Evolutionary conservation across 2,888 invertebrate species (phyloP).

Genomic region (Pediacus dermestoides): DNA sequence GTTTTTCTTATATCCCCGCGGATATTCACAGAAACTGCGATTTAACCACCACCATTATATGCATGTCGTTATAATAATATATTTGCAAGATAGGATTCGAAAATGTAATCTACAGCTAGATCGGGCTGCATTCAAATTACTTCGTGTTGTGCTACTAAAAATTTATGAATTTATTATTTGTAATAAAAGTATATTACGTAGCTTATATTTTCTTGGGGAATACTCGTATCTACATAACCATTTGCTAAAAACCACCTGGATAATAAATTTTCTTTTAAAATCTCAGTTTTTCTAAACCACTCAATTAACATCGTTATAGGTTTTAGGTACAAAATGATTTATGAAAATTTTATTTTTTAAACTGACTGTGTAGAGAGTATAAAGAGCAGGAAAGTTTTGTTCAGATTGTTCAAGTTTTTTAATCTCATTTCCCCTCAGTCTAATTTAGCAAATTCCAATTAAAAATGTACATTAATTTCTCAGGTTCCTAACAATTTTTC

Average conservation of each 20-base stretch:
- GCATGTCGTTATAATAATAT: constrained; percentile 21
- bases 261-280: too few relatives aligned
- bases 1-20: constrained; percentile 20
- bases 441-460: constrained; percentile 31
- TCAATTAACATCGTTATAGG: too few relatives aligned
- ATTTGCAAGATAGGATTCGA: constrained; percentile 13
- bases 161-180: constrained; percentile 2
- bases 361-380: constrained; percentile 14
- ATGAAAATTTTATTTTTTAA: not conserved
- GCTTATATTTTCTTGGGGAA: too few relatives aligned
- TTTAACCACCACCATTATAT: constrained; percentile 10
- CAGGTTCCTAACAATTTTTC: constrained; percentile 22
- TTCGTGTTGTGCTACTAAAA: not conserved
- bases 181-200: not conserved
- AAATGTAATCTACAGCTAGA: constrained; percentile 16
- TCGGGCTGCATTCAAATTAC: constrained; percentile 7
- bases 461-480: constrained; percentile 31
- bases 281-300: too few relatives aligned
- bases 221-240: too few relatives aligned
- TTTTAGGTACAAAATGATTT: not conserved
- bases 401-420: constrained; percentile 28
- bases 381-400: constrained; percentile 13
- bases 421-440: constrained; percentile 25
- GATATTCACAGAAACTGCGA: constrained; percentile 20
- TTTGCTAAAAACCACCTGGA: too few relatives aligned